phyloP scores from a whole-genome alignment of 2,113 vertebrate species.

The Nothocercus nigrocapillus region DNA sequence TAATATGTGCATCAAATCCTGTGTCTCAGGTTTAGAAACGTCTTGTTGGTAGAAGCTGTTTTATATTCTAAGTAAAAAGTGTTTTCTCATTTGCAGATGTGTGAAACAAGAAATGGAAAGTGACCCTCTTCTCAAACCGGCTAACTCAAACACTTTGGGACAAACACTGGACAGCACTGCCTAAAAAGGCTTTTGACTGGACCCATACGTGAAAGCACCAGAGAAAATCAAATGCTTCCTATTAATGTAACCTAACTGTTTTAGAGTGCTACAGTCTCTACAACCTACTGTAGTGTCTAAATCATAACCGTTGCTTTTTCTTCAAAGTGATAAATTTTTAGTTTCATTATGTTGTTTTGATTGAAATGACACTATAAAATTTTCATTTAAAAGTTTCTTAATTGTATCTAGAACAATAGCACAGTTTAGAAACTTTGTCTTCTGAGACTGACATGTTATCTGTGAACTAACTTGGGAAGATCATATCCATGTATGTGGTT shows the following conservation, averaged over 20 bases:
- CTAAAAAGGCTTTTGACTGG: slow-evolving; percentile 79
- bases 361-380: slow-evolving; percentile 83
- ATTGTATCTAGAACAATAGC: slow-evolving; percentile 83
- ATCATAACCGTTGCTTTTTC: slow-evolving; percentile 83
- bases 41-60: neutral
- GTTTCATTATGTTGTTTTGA: slow-evolving; percentile 80
- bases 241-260: slow-evolving; percentile 76
- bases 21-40: neutral
- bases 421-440: slow-evolving; percentile 83
- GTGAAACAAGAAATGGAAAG: slow-evolving; percentile 89
- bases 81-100: slow-evolving; percentile 74
- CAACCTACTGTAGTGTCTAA: slow-evolving; percentile 76
- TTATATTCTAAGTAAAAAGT: slow-evolving; percentile 46
- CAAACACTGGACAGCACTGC: slow-evolving; percentile 90
- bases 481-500: slow-evolving; percentile 84
- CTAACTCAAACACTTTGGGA: slow-evolving; percentile 90
- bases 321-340: slow-evolving; percentile 79
- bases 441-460: slow-evolving; percentile 76
- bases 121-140: slow-evolving; percentile 85
- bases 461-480: slow-evolving; percentile 79
- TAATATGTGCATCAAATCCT: neutral
- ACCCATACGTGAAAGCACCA: slow-evolving; percentile 86
- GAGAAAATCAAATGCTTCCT: slow-evolving; percentile 92
- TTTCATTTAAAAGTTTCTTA: slow-evolving; percentile 83
- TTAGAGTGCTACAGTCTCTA: slow-evolving; percentile 75